phyloP scores from a whole-genome alignment of 2,888 invertebrate genomes.

The Alentia gelatinosa region DNA sequence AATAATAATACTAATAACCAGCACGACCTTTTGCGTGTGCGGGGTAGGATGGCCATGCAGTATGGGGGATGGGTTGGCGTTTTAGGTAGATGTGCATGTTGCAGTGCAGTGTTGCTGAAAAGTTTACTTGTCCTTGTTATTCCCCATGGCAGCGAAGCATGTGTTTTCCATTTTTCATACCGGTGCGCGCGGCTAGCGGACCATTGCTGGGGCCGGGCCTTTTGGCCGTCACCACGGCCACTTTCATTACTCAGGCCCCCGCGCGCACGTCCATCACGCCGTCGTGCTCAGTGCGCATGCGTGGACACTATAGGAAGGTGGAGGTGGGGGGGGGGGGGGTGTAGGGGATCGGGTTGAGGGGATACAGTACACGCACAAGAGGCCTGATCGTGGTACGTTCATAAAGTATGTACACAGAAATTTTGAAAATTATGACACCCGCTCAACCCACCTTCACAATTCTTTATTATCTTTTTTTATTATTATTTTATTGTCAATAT shows the following conservation, averaged over 20 bases:
- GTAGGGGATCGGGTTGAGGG: no score
- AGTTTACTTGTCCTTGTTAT: conserved; percentile 6
- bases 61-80: neutral
- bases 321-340: neutral
- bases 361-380: no score
- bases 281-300: no score
- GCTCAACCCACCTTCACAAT: no score
- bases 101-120: neutral
- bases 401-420: no score
- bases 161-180: conserved; percentile 37
- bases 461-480: no score
- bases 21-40: neutral
- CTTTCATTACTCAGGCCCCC: neutral
- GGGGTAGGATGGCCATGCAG: neutral
- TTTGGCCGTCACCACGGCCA: neutral
- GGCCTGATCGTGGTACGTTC: no score
- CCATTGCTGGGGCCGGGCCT: neutral
- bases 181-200: neutral
- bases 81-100: neutral
- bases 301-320: neutral
- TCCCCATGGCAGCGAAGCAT: conserved; percentile 10
- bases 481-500: no score
- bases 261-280: neutral
- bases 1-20: neutral
- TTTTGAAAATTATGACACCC: no score